Base-by-base conservation (phyloP, 2,888 invertebrate genomes). In the Synergus gifuensis region DNA sequence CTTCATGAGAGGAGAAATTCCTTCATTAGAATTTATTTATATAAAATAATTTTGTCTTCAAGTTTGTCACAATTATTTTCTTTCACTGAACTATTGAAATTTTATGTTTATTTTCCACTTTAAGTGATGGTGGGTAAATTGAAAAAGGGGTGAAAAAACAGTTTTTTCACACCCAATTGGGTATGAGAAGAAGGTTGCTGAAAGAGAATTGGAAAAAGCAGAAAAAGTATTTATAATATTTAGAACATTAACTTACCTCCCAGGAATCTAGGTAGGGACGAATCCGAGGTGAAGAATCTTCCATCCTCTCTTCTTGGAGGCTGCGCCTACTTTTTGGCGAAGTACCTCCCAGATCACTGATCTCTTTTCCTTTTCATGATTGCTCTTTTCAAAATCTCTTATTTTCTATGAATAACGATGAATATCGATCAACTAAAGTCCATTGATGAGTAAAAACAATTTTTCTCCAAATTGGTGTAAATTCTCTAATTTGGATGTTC, bases 201-300 rank as follows among this genome's bases (percentile, higher is more conserved):
- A 28, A 3, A 28, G 28, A 28, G 28, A 3, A 28, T 28, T 28
- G 28, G 28, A 28, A 28, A 28, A 28, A 28, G 28, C 28, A 28
- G 28, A 36, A 36, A 36, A 36, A 36, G 36, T 36, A 36, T 36
- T 36, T 5, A 36, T 3, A 18, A 58, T 18, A 58, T 3, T 0
- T 18, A 16, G 40, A 67, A 42, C 46, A 67, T 64, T 14, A 16
- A 89, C 92, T 91, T 82, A 92, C 92, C 82, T 92, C 92, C 92
- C 92, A 92, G 81, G 88, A 87, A 81, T 92, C 92, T 81, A 92
- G 84, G 83, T 91, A 92, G 82, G 91, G 89, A 83, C 92, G 89
- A 84, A 92, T 90, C 85, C 90, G 86, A 67, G 91, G 89, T 44
- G 91, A 88, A 77, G 91, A 85, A 84, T 92, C 91, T 85, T 91